Base-by-base conservation (phyloP, 92 coral and sea anemone genomes). In the Bergia puertoricense region DNA sequence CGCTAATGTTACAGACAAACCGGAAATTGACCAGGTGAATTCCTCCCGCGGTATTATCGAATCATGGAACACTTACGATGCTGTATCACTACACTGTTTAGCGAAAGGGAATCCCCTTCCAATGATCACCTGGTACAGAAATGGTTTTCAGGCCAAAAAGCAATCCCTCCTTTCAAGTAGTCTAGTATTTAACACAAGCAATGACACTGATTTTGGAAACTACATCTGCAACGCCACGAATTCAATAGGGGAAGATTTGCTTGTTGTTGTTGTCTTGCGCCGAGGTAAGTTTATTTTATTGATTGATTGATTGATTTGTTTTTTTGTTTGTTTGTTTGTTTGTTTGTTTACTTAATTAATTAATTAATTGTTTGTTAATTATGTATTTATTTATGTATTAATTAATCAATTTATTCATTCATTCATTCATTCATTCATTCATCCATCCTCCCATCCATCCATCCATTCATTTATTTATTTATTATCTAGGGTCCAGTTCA, bases 21-120 rank as follows among this genome's bases (percentile, higher is more conserved):
- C 87, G 9, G 87, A 84, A 69, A 71, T 84, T 48, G 38, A 84
- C 75, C n/a, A 2, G 6, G 36, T 37, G 43, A 84, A 69, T 9
- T 84, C 87, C 6, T 43, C 87, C n/a, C 79, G 67, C 23, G 87
- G 87, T 39, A 46, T 65, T 3, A 22, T 84, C 37, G 87, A 71
- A 36, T 84, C 87, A 71, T 84, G 79, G 87, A 84, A 84, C 77
- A 71, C 37, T 7, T 74, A 84, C 39, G 79, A 83, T 7, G 46
- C 22, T 1, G 87, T 84, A 36, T 66, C 67, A 11, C 45, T 84
- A 42, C n/a, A 84, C 68, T 84, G 87, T 50, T 10, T 23, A 16
- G 79, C 87, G 7, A 79, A 38, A 45, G 87, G 87, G 51, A 84
- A 84, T 84, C 87, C 87, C 44, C 67, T 9, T 71, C 87, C 87